Base-by-base conservation (phyloP, 2,888 invertebrate genomes). In the Scelioninae gen. 1 region DNA sequence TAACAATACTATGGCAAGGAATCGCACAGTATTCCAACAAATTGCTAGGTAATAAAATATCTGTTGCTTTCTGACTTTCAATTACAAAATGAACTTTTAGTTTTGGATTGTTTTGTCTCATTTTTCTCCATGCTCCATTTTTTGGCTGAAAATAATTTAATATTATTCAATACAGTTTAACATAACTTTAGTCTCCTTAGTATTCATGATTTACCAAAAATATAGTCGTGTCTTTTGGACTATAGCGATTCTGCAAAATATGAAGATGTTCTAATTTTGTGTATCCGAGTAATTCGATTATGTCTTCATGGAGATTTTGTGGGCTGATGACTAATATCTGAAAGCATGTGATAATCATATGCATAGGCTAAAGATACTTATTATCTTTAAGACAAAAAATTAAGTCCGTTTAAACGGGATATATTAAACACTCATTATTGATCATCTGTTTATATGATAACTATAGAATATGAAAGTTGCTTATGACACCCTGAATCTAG, bases 221-320 rank as follows among this genome's bases (percentile, higher is more conserved):
- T 45, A 94, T 92, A 13, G 93, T 91, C 0, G 93, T 88, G 56
- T 94, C 94, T 65, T 93, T 93, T 0, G 95, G 94, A 29, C 95
- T 95, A 84, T 95, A 95, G 55, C 94, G 93, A 90, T 96, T 97
- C 92, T 97, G 96, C 13, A 96, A 91, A 65, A 97, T 94, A 89
- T 96, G 95, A 82, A 97, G 92, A 88, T 96, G 95, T 75, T 93
- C 92, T 69, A 97, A 89, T 85, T 93, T 93, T 0, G 94, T 94
- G 81, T 95, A 94, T n/a, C 95, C 95, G 49, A 96, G 89, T 55
- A 96, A 92, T 83, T 95, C 93, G 16, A 96, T 90, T 0, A 96
- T 93, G 89, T 96, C 96, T 81, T 96, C 95, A 53, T 95, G 95
- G 58, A 97, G 92, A 91, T 96, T 96, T 92, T 96, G 96, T 3